Conservation (phyloP, 2,888 invertebrate species). For the Resseliella maxima region DNA sequence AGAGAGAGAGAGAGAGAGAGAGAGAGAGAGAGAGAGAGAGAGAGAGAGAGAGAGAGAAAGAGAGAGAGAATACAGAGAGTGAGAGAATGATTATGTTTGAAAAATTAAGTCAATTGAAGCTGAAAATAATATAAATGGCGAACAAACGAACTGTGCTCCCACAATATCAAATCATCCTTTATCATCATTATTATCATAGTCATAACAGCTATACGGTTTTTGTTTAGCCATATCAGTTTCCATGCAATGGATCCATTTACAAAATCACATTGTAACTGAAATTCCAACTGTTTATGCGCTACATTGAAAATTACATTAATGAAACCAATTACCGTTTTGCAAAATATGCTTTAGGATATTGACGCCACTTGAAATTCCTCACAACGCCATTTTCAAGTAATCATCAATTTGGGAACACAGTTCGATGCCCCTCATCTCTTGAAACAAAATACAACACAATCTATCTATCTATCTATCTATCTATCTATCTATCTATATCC, state of each 20-base stretch:
- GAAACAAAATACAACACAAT: neutral
- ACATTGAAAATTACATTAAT: neutral
- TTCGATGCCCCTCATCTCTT: slow-evolving; percentile 1
- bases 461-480: too few species aligned
- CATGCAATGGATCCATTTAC: too few species aligned
- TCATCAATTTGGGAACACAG: neutral
- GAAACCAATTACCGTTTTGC: neutral
- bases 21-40: neutral
- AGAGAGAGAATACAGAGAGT: neutral
- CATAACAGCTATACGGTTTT: too few species aligned
- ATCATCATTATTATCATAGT: too few species aligned
- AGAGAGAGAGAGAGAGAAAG: neutral
- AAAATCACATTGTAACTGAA: too few species aligned
- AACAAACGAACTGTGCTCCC: neutral
- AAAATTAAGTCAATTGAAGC: slow-evolving; percentile 1
- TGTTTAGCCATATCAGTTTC: too few species aligned
- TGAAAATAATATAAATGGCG: neutral
- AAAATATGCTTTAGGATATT: neutral
- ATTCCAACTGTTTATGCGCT: neutral
- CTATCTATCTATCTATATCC: too few species aligned
- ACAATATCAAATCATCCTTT: neutral
- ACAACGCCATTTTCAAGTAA: slow-evolving; percentile 2
- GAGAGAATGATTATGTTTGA: neutral
- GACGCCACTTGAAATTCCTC: neutral
- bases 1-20: neutral